Evolutionary conservation across 2,113 vertebrate species (phyloP).

Genomic region (Siniperca chuatsi): DNA sequence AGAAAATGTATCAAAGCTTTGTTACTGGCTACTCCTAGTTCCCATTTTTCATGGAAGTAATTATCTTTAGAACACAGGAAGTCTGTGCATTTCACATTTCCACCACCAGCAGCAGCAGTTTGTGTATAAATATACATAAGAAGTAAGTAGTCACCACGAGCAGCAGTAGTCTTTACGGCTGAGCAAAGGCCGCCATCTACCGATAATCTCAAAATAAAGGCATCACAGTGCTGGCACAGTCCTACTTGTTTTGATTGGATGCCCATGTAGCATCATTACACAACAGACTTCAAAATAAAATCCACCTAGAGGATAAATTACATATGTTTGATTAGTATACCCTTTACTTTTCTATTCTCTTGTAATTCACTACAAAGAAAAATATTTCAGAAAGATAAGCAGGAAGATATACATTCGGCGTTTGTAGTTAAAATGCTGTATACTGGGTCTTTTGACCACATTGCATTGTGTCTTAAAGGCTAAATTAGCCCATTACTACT

Average conservation of each 20-base stretch:
- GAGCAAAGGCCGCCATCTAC: constrained; percentile 53
- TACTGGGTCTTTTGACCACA: neutral
- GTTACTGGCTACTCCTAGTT: neutral
- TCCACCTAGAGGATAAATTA: neutral
- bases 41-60: neutral
- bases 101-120: neutral
- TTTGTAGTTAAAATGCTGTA: neutral
- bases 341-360: neutral
- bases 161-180: neutral
- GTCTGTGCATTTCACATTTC: neutral
- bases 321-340: neutral
- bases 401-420: neutral
- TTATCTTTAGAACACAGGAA: neutral
- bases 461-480: neutral
- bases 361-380: no score
- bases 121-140: neutral
- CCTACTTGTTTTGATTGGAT: neutral
- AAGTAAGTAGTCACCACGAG: neutral
- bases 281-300: neutral
- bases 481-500: neutral
- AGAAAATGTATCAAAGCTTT: neutral
- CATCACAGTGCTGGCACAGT: neutral
- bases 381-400: neutral
- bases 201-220: neutral
- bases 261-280: neutral